phyloP scores from a whole-genome alignment of 1,140 invertebrate genomes.

The Diuraphis noxia region DNA sequence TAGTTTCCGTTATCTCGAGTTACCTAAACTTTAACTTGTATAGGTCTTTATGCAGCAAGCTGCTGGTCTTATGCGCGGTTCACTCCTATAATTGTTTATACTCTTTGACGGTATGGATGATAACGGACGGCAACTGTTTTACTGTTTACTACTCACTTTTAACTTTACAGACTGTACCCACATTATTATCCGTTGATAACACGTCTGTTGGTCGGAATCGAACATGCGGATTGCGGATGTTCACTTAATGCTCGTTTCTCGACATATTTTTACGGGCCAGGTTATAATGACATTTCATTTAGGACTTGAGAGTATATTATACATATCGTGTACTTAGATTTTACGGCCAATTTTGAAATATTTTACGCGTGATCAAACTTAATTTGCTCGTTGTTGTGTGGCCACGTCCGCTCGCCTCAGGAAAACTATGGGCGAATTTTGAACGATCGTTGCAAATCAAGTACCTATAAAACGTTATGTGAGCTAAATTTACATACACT shows the following conservation, averaged over 20 bases:
- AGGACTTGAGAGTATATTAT: background rate
- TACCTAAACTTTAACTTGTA: no score
- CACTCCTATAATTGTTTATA: slow-evolving; percentile 58
- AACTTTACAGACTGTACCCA: no score
- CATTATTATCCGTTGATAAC: slow-evolving; percentile 27
- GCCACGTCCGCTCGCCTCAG: background rate
- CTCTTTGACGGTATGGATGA: slow-evolving; percentile 16
- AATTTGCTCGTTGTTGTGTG: background rate
- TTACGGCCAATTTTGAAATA: background rate
- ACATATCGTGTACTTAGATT: background rate
- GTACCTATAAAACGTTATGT: background rate
- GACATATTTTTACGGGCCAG: background rate
- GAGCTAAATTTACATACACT: background rate
- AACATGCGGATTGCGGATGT: slow-evolving; percentile 39
- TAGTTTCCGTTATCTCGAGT: no score
- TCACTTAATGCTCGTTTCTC: background rate
- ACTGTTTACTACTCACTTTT: slow-evolving; percentile 27
- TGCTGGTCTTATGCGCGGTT: background rate
- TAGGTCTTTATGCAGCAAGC: no score
- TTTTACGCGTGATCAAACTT: background rate
- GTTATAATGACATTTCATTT: background rate
- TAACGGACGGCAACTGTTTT: background rate
- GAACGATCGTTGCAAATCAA: background rate
- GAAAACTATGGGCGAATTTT: slow-evolving; percentile 30
- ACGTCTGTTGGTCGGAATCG: background rate